phyloP scores from a whole-genome alignment of 1,140 invertebrate species.

The Drosophila repleta region DNA sequence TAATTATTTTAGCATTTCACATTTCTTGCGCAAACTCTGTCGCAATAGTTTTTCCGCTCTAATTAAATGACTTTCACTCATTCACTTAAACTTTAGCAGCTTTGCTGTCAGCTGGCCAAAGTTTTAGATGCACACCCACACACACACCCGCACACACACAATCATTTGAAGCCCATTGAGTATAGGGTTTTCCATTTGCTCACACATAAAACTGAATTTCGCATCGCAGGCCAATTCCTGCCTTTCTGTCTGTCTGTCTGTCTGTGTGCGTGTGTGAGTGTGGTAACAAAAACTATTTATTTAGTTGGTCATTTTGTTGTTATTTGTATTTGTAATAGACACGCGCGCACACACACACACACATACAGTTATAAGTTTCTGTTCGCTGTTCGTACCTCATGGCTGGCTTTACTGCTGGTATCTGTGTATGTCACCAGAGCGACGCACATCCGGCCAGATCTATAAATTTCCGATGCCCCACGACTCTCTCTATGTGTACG shows the following conservation, averaged over 20 bases:
- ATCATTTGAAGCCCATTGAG: conserved; percentile 34
- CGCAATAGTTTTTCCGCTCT: conserved; percentile 6
- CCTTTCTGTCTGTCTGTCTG: conserved; percentile 5
- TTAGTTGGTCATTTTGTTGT: conserved; percentile 80
- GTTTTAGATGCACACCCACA: conserved; percentile 14
- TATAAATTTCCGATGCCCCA: conserved; percentile 68
- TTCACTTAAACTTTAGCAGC: conserved; percentile 34
- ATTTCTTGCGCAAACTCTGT: conserved; percentile 1
- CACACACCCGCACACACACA: conserved; percentile 1
- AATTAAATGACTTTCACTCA: conserved; percentile 24
- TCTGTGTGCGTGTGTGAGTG: conserved; percentile 26
- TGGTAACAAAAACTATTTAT: conserved; percentile 79
- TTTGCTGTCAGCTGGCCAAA: conserved; percentile 28
- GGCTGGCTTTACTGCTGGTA: conserved; percentile 32
- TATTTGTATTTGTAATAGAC: conserved; percentile 80
- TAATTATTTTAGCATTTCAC: not conserved
- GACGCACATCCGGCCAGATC: conserved; percentile 78
- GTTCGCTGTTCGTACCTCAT: conserved; percentile 45
- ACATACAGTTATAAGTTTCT: conserved; percentile 38
- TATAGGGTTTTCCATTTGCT: conserved; percentile 48
- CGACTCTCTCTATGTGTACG: conserved; percentile 8
- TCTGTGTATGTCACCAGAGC: conserved; percentile 72
- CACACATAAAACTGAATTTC: conserved; percentile 29
- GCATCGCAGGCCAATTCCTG: conserved; percentile 34
- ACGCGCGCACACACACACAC: conserved; percentile 38